These are phyloP conservation scores for Hippocampus zosterae DNA, from an alignment of 2,113 vertebrate species.

Conservation along the genomic window DNA sequence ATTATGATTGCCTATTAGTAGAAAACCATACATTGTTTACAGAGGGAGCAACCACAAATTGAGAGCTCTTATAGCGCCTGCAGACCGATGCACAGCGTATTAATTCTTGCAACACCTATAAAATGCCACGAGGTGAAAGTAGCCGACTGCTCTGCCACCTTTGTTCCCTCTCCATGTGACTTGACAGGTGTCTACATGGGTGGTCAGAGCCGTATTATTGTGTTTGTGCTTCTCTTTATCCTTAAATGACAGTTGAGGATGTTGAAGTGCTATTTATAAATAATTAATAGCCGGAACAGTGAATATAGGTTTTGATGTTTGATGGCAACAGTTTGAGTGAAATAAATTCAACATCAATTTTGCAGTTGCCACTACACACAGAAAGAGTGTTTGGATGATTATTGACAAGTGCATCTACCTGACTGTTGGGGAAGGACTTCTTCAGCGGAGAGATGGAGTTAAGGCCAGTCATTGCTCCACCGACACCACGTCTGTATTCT, in stretches of 20 bases:
- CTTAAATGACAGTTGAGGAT: neutral
- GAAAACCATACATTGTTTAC: neutral
- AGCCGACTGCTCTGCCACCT: neutral
- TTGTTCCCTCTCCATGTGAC: neutral
- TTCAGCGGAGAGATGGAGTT: slow-evolving; percentile 97
- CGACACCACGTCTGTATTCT: slow-evolving; percentile 89
- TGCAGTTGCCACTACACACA: neutral
- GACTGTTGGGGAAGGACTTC: slow-evolving; percentile 97
- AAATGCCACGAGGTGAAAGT: neutral
- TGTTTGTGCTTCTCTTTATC: neutral
- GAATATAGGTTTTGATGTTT: neutral
- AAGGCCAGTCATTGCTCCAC: slow-evolving; percentile 87
- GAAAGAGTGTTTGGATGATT: neutral
- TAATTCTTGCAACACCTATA: neutral
- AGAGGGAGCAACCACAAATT: neutral
- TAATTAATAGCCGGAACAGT: neutral
- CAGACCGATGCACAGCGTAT: neutral
- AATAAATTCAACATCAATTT: neutral
- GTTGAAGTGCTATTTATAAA: neutral
- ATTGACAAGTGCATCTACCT: slow-evolving; percentile 49
- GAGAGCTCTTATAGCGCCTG: neutral
- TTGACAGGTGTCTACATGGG: too few relatives aligned
- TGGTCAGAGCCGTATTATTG: too few relatives aligned
- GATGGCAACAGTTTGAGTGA: neutral
- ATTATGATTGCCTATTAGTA: neutral